A percentile compares a stretch with the other conserved stretches of the same genome.
Evolutionary conservation across 2,797 vertebrate species (phyloP).

Genomic region (Poeciliopsis gracilis): DNA sequence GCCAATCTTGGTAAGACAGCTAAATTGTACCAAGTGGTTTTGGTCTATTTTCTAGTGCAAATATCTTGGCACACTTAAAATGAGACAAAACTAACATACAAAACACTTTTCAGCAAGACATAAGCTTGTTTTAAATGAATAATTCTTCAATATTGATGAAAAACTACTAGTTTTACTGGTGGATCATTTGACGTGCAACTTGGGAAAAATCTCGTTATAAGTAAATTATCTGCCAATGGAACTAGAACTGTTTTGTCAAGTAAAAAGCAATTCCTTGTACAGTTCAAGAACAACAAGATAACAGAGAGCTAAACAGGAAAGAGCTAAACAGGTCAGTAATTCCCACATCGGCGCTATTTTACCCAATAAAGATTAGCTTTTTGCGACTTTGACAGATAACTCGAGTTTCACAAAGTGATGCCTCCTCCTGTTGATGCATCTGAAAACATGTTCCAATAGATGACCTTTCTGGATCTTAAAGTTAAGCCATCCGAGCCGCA

Average conservation of each 20-base stretch:
- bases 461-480: neutral
- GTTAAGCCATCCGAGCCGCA: neutral
- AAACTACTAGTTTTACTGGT: too few species aligned
- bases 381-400: neutral
- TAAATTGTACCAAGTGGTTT: too few species aligned
- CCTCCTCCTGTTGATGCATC: neutral
- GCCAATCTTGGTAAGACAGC: neutral
- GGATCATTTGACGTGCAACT: too few species aligned
- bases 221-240: too few species aligned
- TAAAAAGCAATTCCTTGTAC: neutral
- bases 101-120: too few species aligned
- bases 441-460: neutral
- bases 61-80: too few species aligned
- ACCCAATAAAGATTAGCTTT: neutral
- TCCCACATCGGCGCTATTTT: neutral
- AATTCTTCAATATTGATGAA: too few species aligned
- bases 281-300: neutral
- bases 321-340: neutral
- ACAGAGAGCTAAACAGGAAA: neutral
- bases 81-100: too few species aligned
- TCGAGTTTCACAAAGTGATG: neutral
- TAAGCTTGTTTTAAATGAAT: too few species aligned
- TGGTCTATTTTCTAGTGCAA: too few species aligned
- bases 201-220: too few species aligned
- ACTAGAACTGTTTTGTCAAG: too few species aligned